Evolutionary conservation across 2,888 invertebrate species (phyloP), one percentile per base, ranked within the genome.

Genomic region (Acronicta leporina): DNA sequence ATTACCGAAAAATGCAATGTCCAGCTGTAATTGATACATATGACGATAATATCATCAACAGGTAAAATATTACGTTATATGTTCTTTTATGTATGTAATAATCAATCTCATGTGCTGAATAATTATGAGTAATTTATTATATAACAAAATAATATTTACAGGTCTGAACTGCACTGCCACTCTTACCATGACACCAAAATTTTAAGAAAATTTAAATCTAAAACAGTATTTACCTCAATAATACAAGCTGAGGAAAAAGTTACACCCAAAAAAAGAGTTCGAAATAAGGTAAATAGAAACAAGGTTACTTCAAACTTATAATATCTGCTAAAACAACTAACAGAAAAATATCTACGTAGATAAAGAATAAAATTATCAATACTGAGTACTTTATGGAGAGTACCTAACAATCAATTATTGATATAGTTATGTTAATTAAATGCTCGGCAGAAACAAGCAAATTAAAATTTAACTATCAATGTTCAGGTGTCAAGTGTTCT

Each of bases 1-100:
- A 92, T 50, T 92, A 93, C 53, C 79, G 92, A 2, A 78, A 65
- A 44, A 42, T 55, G 13, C 80, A 64, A 5, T 93, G 93, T 65
- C 81, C 74, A 2, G 92, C 92, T 8, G 73, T 72, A 48, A 66
- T 92, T 27, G 90, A 92, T 60, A 91, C 88, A 1, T 47, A 68
- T 1, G 75, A 80, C 20, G 87, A 85, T 8, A 50, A 64, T 13
- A 84, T 92, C 47, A 61, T 77, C 2, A 63, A 65, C 30, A 89
- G 89, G 92, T 91, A 81, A 57, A 58, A 63, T 9, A 11, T n/a
- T n/a, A n/a, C n/a, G n/a, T n/a, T n/a, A n/a, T n/a, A n/a, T n/a
- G n/a, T n/a, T n/a, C n/a, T n/a, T n/a, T n/a, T n/a, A n/a, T n/a
- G n/a, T n/a, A n/a, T 27, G 6, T 7, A 27, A 7, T 27, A 7